These are phyloP conservation scores for Brachionus calyciflorus DNA, from an alignment of 1,140 invertebrate genomes.

Conservation along the genomic window DNA sequence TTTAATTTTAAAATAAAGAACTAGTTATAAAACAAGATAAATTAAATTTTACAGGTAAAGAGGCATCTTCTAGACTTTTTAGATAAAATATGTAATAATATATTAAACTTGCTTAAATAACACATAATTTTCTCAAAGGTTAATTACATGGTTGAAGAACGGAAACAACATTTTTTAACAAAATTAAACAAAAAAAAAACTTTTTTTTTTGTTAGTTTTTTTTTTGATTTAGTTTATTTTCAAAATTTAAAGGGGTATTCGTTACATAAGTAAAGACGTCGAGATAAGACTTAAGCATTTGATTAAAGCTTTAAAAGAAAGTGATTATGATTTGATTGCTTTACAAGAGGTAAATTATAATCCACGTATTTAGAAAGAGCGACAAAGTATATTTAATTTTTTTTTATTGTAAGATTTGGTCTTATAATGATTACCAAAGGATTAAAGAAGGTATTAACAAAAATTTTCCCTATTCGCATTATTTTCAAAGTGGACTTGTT, in stretches of 20 bases:
- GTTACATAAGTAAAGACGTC: constrained; percentile 38
- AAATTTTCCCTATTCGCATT: constrained; percentile 23
- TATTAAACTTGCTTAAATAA: neutral
- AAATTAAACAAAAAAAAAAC: constrained; percentile 2
- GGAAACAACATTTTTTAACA: neutral
- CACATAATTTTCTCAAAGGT: too few relatives aligned
- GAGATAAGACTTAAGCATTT: neutral
- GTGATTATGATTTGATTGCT: constrained; percentile 35
- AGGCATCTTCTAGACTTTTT: too few relatives aligned
- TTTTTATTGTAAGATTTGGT: constrained; percentile 8
- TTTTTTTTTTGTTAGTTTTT: neutral
- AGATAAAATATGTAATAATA: neutral
- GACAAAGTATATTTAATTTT: neutral
- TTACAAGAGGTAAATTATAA: constrained; percentile 41
- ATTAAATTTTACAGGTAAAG: too few relatives aligned
- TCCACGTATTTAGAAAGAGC: neutral
- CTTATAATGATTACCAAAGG: neutral
- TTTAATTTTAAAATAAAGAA: too few relatives aligned
- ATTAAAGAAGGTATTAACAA: neutral
- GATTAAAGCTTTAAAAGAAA: constrained; percentile 43
- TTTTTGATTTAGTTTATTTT: neutral
- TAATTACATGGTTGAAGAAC: too few relatives aligned
- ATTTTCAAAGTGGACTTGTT: constrained; percentile 41
- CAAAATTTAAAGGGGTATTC: neutral
- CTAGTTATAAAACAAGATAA: too few relatives aligned